phyloP scores from a whole-genome alignment of 2,113 vertebrate species.

The Pteruthius melanotis region DNA sequence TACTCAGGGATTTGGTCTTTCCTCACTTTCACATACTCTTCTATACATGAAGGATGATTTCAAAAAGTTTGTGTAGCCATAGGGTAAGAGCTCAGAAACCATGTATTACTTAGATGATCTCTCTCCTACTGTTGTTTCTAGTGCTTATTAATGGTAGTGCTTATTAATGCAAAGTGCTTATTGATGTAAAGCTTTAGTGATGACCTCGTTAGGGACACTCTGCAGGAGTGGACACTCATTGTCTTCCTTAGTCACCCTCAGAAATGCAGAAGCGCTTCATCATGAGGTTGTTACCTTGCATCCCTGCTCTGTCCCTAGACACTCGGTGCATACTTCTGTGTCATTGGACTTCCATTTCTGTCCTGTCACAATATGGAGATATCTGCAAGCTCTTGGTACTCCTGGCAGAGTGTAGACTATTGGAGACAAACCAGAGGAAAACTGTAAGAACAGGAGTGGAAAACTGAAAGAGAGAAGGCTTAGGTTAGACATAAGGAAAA shows the following conservation, averaged over 20 bases:
- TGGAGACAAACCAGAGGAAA: not conserved
- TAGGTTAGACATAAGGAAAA: not conserved
- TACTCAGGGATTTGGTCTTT: not conserved
- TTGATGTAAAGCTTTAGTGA: not conserved
- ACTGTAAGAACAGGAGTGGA: not conserved
- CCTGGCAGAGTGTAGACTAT: not conserved
- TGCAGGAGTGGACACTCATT: fast-evolving
- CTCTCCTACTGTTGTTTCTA: not conserved
- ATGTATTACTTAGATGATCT: not conserved
- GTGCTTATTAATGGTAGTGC: not conserved
- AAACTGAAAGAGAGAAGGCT: not conserved
- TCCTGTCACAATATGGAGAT: not conserved
- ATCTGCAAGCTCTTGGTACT: not conserved
- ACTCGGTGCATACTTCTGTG: not conserved
- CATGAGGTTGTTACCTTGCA: not conserved
- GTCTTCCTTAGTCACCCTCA: not conserved
- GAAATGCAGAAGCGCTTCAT: not conserved
- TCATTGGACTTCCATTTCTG: not conserved
- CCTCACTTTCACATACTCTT: not conserved
- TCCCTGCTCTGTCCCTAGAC: not conserved
- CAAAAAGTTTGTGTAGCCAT: not conserved
- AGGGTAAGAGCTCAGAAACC: not conserved
- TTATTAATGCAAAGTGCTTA: not conserved
- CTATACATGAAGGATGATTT: not conserved
- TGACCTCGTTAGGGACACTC: not conserved